Evolutionary conservation across 2,888 invertebrate genomes (phyloP).

Genomic region (Venustoraphidia nigricollis): DNA sequence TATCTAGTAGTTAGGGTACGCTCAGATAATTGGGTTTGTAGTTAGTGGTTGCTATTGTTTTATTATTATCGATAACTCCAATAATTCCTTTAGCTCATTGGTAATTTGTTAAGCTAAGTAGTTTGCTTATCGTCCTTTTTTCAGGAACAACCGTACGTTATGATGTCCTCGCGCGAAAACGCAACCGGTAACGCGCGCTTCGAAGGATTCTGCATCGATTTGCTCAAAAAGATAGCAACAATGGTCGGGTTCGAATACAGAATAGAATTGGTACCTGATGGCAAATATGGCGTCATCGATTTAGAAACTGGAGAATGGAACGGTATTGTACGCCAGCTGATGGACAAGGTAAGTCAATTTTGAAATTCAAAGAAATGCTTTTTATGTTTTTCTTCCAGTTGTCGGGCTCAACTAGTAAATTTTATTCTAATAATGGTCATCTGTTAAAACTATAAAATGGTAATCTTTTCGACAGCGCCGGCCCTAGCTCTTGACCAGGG

Average conservation of each 20-base stretch:
- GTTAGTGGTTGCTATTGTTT: too few relatives aligned
- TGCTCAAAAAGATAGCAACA: slow-evolving; percentile 43
- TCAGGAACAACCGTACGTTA: slow-evolving; percentile 28
- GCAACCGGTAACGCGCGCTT: slow-evolving; percentile 44
- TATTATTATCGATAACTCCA: too few relatives aligned
- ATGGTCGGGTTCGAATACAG: slow-evolving; percentile 52
- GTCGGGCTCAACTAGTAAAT: too few relatives aligned
- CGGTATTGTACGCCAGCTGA: slow-evolving; percentile 47
- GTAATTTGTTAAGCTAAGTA: slow-evolving; percentile 9
- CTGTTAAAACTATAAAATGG: too few relatives aligned
- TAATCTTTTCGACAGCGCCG: too few relatives aligned
- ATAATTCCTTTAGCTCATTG: too few relatives aligned
- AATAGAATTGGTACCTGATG: slow-evolving; percentile 46
- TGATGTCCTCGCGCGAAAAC: slow-evolving; percentile 29
- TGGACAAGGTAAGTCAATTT: slow-evolving; percentile 39
- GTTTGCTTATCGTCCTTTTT: slow-evolving; percentile 17
- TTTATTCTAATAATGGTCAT: too few relatives aligned
- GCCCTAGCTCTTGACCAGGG: too few relatives aligned
- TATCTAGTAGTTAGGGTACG: too few relatives aligned
- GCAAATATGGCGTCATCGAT: slow-evolving; percentile 59
- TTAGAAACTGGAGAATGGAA: slow-evolving; percentile 61
- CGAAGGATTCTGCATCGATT: slow-evolving; percentile 60
- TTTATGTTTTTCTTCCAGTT: too few relatives aligned
- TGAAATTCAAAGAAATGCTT: too few relatives aligned
- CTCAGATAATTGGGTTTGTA: too few relatives aligned